phyloP scores from a whole-genome alignment of 2,113 vertebrate species.

The Mionectes macconnelli region DNA sequence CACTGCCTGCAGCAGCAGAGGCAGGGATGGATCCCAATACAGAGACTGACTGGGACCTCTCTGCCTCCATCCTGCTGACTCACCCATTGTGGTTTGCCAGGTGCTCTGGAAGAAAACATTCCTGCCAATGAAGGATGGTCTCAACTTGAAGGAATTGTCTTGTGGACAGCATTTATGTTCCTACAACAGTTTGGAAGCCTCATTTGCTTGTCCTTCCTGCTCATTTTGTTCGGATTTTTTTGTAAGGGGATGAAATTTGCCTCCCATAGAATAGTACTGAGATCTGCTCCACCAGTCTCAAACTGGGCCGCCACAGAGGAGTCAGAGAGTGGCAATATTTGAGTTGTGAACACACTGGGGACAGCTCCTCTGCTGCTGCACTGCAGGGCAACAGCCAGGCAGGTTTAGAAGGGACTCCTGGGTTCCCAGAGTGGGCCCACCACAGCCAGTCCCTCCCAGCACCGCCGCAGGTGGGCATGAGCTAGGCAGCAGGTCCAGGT shows the following conservation, averaged over 20 bases:
- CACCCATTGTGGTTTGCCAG: accelerated
- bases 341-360: background rate
- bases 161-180: background rate
- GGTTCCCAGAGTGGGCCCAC: background rate
- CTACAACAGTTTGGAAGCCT: background rate
- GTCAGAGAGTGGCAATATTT: background rate
- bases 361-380: background rate
- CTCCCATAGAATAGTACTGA: background rate
- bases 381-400: background rate
- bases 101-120: background rate
- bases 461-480: background rate
- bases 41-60: background rate
- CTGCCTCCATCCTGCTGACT: background rate
- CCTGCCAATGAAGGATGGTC: background rate
- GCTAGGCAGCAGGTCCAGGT: background rate
- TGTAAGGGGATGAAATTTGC: background rate
- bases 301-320: background rate
- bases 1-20: background rate
- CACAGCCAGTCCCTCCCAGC: background rate
- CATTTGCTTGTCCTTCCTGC: background rate
- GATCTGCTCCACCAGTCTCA: background rate
- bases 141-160: background rate
- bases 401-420: background rate
- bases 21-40: background rate
- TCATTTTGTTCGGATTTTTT: background rate